Evolutionary conservation across 2,113 vertebrate species (phyloP).

Genomic region (Microtus pennsylvanicus): DNA sequence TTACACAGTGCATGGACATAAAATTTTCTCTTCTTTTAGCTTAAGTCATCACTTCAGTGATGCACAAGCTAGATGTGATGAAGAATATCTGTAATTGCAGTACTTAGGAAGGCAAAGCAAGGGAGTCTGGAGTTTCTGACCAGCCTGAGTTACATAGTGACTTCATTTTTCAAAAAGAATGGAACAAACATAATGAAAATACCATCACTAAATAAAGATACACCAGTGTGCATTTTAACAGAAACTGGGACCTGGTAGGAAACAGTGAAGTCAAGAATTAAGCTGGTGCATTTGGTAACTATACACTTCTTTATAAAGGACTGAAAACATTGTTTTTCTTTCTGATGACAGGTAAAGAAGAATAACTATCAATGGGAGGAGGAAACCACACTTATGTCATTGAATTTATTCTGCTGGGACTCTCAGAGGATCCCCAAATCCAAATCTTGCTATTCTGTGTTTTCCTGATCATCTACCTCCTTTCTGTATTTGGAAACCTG

Average conservation of each 20-base stretch:
- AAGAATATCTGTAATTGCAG: neutral
- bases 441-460: slow-evolving; percentile 67
- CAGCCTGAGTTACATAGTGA: neutral
- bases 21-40: neutral
- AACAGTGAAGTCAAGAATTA: neutral
- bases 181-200: neutral
- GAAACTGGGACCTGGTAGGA: neutral
- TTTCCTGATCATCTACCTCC: slow-evolving; percentile 73
- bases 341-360: slow-evolving; percentile 43
- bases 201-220: neutral
- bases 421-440: slow-evolving; percentile 65
- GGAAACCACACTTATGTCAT: slow-evolving; percentile 58
- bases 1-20: neutral
- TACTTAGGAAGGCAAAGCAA: neutral
- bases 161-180: neutral
- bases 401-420: slow-evolving; percentile 74
- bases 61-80: too few species aligned
- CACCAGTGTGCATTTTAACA: neutral
- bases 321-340: slow-evolving; percentile 21
- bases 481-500: slow-evolving; percentile 75
- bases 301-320: neutral
- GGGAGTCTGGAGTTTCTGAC: neutral
- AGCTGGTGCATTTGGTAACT: neutral
- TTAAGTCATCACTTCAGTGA: neutral
- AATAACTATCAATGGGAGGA: slow-evolving; percentile 48